These are phyloP conservation scores for Triplophysa dalaica DNA, from an alignment of 2,113 vertebrate genomes.

Conservation along the genomic window DNA sequence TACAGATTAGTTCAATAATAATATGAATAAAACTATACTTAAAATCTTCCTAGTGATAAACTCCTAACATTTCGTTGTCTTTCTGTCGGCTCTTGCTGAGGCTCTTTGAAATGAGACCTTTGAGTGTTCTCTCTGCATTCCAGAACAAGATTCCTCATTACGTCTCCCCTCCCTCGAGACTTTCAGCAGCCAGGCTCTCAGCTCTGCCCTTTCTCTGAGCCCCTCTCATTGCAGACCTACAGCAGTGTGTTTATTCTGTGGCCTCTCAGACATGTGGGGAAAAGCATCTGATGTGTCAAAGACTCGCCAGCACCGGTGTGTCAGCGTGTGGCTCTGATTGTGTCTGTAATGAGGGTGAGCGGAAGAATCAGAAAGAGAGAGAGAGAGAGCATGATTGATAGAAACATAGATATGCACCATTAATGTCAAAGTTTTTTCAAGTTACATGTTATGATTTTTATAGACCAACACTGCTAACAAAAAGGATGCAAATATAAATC, in stretches of 20 bases:
- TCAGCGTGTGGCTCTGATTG: slow-evolving; percentile 50
- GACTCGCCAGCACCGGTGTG: slow-evolving; percentile 63
- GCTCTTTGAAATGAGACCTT: slow-evolving; percentile 76
- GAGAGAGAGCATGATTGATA: neutral
- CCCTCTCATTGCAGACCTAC: slow-evolving; percentile 81
- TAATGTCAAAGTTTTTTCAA: neutral
- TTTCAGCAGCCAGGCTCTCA: slow-evolving; percentile 9
- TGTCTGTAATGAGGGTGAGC: neutral
- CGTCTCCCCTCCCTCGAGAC: slow-evolving; percentile 34
- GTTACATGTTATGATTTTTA: too few relatives aligned
- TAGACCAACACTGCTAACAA: too few relatives aligned
- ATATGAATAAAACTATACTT: too few relatives aligned
- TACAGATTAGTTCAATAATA: neutral
- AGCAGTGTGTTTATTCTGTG: slow-evolving; percentile 85
- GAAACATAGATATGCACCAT: neutral
- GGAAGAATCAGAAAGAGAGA: neutral
- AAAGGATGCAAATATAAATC: too few relatives aligned
- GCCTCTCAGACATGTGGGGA: slow-evolving; percentile 61
- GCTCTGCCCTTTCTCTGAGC: slow-evolving; percentile 63
- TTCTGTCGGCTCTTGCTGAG: neutral
- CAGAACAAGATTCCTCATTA: slow-evolving; percentile 54
- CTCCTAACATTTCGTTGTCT: neutral
- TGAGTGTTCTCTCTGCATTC: slow-evolving; percentile 61
- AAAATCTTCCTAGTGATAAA: neutral
- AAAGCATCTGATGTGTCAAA: slow-evolving; percentile 65